phyloP scores from a whole-genome alignment of 2,797 vertebrate genomes.

The Spinibarbus caldwelli region DNA sequence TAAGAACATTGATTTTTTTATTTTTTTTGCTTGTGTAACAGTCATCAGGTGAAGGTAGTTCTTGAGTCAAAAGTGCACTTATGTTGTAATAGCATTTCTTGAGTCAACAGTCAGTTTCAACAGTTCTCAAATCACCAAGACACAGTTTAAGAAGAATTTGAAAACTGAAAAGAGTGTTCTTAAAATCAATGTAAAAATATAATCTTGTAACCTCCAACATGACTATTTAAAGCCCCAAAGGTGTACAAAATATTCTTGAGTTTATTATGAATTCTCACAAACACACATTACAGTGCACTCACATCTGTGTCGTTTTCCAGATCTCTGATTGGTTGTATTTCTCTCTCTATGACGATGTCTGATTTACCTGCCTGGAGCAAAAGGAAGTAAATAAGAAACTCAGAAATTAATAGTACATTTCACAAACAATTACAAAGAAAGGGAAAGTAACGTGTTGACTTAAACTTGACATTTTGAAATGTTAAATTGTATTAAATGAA shows the following conservation, averaged over 20 bases:
- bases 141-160: background rate
- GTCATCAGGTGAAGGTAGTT: background rate
- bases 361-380: slow-evolving; percentile 68
- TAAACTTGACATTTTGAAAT: no score
- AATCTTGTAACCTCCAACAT: background rate
- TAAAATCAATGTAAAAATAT: no score
- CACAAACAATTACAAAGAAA: background rate
- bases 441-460: background rate
- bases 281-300: slow-evolving; percentile 53
- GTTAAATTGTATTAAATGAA: no score
- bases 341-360: slow-evolving; percentile 65
- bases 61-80: background rate
- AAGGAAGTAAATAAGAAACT: slow-evolving; percentile 3
- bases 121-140: background rate
- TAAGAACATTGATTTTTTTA: background rate
- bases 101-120: background rate
- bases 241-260: background rate
- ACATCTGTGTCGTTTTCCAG: slow-evolving; percentile 80
- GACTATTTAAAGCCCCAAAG: background rate
- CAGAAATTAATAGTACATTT: no score
- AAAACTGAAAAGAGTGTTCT: background rate
- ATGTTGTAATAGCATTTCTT: background rate
- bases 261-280: background rate
- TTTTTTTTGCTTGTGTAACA: background rate
- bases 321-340: slow-evolving; percentile 68